Evolutionary conservation across 1,140 invertebrate genomes (phyloP).

Genomic region (Solenopsis fugax): DNA sequence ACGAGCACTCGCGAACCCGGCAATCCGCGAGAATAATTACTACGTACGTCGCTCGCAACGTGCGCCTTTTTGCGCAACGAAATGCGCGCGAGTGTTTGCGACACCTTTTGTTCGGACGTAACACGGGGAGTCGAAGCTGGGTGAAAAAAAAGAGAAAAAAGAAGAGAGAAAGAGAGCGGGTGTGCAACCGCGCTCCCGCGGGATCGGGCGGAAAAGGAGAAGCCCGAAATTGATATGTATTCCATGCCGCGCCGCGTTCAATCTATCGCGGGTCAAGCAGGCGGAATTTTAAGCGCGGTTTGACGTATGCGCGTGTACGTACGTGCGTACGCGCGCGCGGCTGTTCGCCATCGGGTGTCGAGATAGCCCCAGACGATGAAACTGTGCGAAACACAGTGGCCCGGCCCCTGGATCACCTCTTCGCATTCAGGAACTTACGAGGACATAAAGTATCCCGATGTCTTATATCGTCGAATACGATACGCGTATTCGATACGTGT

Average conservation of each 20-base stretch:
- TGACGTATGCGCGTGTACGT: constrained; percentile 42
- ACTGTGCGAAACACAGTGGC: constrained; percentile 39
- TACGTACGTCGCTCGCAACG: neutral
- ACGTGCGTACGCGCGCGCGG: neutral
- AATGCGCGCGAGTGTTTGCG: neutral
- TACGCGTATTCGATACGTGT: constrained; percentile 50
- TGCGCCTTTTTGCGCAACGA: neutral
- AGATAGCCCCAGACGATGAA: constrained; percentile 38
- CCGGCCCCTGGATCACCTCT: constrained; percentile 28
- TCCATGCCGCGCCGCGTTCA: constrained; percentile 83
- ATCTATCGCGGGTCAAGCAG: constrained; percentile 87
- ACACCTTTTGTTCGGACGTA: constrained; percentile 16
- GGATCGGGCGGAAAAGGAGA: constrained; percentile 76
- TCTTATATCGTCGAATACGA: constrained; percentile 73
- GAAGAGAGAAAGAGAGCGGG: constrained; percentile 71
- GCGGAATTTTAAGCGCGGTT: constrained; percentile 86
- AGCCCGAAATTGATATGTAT: constrained; percentile 86
- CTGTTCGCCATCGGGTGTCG: constrained; percentile 17
- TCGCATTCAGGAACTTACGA: constrained; percentile 83
- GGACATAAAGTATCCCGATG: constrained; percentile 82
- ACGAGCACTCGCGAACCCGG: constrained; percentile 15
- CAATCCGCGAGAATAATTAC: constrained; percentile 30
- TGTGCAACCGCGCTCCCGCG: constrained; percentile 82
- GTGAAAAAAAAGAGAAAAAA: neutral
- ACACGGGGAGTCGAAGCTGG: neutral